Percentiles rank a stretch among this genome's conserved stretches.
These are phyloP conservation scores for Ochropleura leucogaster DNA, from an alignment of 2,888 invertebrate species.

Conservation along the genomic window DNA sequence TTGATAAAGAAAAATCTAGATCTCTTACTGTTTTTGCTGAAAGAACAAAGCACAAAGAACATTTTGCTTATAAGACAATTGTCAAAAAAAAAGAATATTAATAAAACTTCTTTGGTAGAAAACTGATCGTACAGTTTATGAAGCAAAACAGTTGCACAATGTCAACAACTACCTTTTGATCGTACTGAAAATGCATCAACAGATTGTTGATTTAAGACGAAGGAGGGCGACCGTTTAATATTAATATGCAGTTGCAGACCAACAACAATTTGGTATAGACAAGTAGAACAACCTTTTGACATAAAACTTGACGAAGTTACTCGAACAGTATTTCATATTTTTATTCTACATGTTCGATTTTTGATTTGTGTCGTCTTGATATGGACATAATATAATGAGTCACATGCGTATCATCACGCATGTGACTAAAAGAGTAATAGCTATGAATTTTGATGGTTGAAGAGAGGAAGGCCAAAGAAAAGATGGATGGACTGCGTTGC, in stretches of 20 bases:
- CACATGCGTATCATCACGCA: too few relatives aligned
- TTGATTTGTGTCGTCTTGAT: not conserved
- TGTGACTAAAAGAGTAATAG: too few relatives aligned
- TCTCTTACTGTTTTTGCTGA: not conserved
- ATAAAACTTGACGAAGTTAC: not conserved
- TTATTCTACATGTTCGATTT: not conserved
- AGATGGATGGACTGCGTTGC: too few relatives aligned
- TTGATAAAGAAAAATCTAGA: not conserved
- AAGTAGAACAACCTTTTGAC: not conserved
- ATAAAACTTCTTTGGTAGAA: slow-evolving; percentile 10
- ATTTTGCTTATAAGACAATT: not conserved
- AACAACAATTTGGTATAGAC: slow-evolving; percentile 17
- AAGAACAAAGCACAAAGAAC: not conserved
- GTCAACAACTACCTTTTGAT: slow-evolving; percentile 17
- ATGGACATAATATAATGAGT: too few relatives aligned
- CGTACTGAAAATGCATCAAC: slow-evolving; percentile 41
- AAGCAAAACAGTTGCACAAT: slow-evolving; percentile 23
- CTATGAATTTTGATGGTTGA: too few relatives aligned
- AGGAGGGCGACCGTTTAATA: slow-evolving; percentile 21
- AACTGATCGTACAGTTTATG: not conserved
- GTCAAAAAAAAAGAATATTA: slow-evolving; percentile 17
- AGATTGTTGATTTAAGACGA: slow-evolving; percentile 39
- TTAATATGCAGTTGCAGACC: slow-evolving; percentile 29
- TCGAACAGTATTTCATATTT: not conserved
- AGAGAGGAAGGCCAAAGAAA: too few relatives aligned